Conservation (phyloP, 2,888 invertebrate genomes). For the Phaedon cochleariae region DNA sequence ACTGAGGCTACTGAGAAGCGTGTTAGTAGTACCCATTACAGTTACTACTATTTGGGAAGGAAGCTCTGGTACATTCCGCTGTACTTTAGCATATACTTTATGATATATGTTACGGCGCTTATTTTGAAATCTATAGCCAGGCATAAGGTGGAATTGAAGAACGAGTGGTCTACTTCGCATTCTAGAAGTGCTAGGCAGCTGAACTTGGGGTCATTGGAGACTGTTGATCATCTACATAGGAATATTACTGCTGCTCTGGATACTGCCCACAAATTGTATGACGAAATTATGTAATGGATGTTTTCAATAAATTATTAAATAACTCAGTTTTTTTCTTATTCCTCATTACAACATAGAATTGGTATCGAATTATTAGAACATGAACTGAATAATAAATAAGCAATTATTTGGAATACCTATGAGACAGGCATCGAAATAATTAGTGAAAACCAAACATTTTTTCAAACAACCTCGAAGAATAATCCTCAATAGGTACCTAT, state of each 20-base stretch:
- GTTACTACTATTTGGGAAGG: slow-evolving; percentile 78
- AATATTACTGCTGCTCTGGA: slow-evolving; percentile 47
- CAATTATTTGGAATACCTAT: too few species aligned
- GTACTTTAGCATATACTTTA: slow-evolving; percentile 78
- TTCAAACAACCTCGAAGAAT: too few species aligned
- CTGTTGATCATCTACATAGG: slow-evolving; percentile 47
- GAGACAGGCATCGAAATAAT: too few species aligned
- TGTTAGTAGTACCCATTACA: slow-evolving; percentile 70
- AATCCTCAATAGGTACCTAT: too few species aligned
- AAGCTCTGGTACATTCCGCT: slow-evolving; percentile 79
- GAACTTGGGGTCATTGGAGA: slow-evolving; percentile 31
- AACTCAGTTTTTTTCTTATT: too few species aligned
- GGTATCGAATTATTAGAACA: too few species aligned
- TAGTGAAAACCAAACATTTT: too few species aligned
- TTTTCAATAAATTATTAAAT: neutral
- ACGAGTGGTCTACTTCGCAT: slow-evolving; percentile 58
- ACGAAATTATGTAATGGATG: slow-evolving; percentile 44
- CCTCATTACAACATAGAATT: too few species aligned
- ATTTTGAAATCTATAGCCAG: slow-evolving; percentile 77
- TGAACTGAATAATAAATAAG: too few species aligned
- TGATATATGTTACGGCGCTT: slow-evolving; percentile 75
- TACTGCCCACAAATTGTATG: slow-evolving; percentile 45
- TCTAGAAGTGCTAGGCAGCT: slow-evolving; percentile 41
- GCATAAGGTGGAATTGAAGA: slow-evolving; percentile 74
- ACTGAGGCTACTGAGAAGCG: slow-evolving; percentile 67